A percentile compares a stretch with the other conserved stretches of the same genome.
Evolutionary conservation across 2,797 vertebrate species (phyloP).

Genomic region (Alca torda): DNA sequence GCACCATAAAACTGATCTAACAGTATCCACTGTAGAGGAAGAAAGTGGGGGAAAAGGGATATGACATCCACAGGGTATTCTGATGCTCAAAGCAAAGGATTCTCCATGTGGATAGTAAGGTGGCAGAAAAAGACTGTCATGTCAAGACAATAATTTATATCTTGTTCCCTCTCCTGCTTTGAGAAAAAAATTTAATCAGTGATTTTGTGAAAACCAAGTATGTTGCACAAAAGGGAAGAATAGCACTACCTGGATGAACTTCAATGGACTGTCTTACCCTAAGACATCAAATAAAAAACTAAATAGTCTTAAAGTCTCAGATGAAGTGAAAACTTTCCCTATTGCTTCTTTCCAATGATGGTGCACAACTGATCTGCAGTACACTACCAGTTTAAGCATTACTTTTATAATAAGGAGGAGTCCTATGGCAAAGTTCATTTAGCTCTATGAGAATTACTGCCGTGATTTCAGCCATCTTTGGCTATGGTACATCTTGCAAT

Average conservation of each 20-base stretch:
- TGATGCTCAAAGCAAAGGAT: neutral
- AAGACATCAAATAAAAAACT: neutral
- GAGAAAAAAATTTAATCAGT: neutral
- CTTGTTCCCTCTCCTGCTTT: neutral
- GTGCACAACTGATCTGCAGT: neutral
- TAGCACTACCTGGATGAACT: neutral
- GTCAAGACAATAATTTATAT: neutral
- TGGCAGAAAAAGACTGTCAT: neutral
- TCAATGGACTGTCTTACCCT: neutral
- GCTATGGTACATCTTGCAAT: neutral
- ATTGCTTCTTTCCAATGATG: neutral
- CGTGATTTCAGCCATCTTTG: neutral
- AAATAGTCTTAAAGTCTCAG: neutral
- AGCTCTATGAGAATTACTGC: neutral
- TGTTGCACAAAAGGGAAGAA: neutral
- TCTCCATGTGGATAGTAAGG: neutral
- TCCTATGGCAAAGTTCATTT: neutral
- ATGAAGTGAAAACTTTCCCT: neutral
- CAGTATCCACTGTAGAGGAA: neutral
- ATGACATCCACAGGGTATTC: rapidly evolving
- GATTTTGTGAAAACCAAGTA: neutral
- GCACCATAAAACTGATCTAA: neutral
- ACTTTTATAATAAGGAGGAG: neutral
- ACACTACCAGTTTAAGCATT: neutral
- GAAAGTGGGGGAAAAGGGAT: neutral